Evolutionary conservation across 2,888 invertebrate genomes (phyloP), one percentile per base, ranked within the genome.

Genomic region (Mactromeris polynyma): DNA sequence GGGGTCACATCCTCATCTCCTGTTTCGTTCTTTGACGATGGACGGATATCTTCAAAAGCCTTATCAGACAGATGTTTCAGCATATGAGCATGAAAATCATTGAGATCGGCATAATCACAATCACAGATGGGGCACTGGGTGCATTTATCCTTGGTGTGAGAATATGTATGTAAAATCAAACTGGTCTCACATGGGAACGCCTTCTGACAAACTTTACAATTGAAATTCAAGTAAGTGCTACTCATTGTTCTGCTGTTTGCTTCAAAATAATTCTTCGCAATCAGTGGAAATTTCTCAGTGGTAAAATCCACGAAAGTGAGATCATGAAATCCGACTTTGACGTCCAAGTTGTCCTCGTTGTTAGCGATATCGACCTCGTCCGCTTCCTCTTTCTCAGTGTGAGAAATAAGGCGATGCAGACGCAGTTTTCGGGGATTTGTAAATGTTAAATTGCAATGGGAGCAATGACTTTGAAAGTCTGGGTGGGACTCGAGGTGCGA

Each of bases 291-390:
- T 96, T 98, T 98, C 93, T 98, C 97, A 89, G 97, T 98, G 0
- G 98, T 98, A 95, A 98, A 98, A 95, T 98, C 98, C n/a, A 98
- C 97, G 95, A 98, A 98, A 2, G 98, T 98, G 85, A 96, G 97
- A 96, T 98, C 98, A 93, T 95, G 90, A 91, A 96, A 96, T 26
- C 96, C 96, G 31, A 94, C 87, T 78, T 92, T 87, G 14, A 85
- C 58, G 6, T 87, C 87, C 31, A 85, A 86, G 2, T 82, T 82
- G 40, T 86, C 81, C 19, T 90, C 85, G 14, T 86, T 86, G 17
- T 26, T 31, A 77, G 80, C 26, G 17, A 17, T 19, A 33, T 73
- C 77, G n/a, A 0, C 33, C 6, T 33, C 26, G 58, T 69, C 83
- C 40, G 40, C 80, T 54, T 46, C 69, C 38, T 64, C 85, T 21